Evolutionary conservation across 2,888 invertebrate genomes (phyloP).

Genomic region (Synanthedon formicaeformis): DNA sequence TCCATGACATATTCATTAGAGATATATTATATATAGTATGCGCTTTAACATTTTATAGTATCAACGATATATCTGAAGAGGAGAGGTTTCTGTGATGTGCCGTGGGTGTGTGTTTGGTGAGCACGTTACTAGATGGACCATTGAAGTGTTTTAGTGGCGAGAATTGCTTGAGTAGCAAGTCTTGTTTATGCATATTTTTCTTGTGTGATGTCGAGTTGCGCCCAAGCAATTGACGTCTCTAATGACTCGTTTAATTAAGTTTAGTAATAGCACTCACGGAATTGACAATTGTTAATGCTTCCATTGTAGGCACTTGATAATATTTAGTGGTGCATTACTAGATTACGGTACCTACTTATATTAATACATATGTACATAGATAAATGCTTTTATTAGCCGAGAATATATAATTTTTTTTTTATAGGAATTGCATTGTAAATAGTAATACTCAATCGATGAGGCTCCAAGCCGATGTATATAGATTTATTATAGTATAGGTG

Average conservation of each 20-base stretch:
- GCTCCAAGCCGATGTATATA: too few relatives aligned
- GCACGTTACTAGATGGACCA: conserved; percentile 67
- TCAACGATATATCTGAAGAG: conserved; percentile 17
- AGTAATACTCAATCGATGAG: too few relatives aligned
- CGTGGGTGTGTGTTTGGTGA: conserved; percentile 52
- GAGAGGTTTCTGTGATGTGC: conserved; percentile 49
- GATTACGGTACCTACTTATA: neutral
- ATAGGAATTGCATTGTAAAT: neutral
- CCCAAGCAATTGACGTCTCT: conserved; percentile 37
- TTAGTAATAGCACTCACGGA: conserved; percentile 64
- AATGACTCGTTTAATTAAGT: conserved; percentile 35
- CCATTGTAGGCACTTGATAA: conserved; percentile 33
- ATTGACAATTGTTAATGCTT: conserved; percentile 64
- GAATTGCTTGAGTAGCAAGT: conserved; percentile 24
- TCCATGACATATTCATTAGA: conserved; percentile 8
- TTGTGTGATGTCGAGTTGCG: conserved; percentile 6
- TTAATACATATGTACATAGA: too few relatives aligned
- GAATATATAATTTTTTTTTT: neutral
- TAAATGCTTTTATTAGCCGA: neutral
- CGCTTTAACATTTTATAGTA: conserved; percentile 1
- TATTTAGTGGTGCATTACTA: conserved; percentile 28
- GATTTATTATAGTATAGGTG: too few relatives aligned
- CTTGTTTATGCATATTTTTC: neutral
- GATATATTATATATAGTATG: neutral
- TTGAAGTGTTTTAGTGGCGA: conserved; percentile 25